Evolutionary conservation across 1,140 invertebrate genomes (phyloP), one percentile per base, ranked within the genome.

Genomic region (Lordiphosa clarofinis): DNA sequence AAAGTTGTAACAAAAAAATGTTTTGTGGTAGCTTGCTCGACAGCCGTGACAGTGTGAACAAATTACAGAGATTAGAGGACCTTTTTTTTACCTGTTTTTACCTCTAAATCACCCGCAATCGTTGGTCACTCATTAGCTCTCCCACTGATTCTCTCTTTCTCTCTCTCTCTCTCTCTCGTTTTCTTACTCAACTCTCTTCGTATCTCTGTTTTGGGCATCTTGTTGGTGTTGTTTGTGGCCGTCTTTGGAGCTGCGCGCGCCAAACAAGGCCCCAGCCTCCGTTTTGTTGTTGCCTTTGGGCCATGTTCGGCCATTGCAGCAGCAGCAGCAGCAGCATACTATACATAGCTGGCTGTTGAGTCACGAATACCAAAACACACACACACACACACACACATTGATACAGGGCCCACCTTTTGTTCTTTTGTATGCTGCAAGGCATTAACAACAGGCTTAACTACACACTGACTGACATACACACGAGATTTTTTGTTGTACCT

Each of bases 371-470:
- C 47, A 53, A 43, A 36, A 19, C 19, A 19, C 19, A 19, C 19
- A 19, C 15, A 15, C 1, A 15, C 15, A 64, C 54, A 50, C 43
- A 39, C 39, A 54, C 36, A 46, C 21, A 57, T 36, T 38, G 7
- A 19, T 8, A 44, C 11, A 42, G 42, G 39, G 52, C 66, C 70
- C 58, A 69, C 59, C 73, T 72, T 82, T 72, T 82, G 67, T 76
- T 84, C 62, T 79, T 79, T 82, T 74, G 60, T 81, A 61, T 62
- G 58, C 57, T 70, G 62, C 63, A 57, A 56, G 56, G 56, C 58
- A 67, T 62, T 67, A 62, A 71, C 72, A 81, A 82, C 74, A 75
- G 72, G 57, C 78, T 73, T 69, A 76, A 55, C 62, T 48, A 54
- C 44, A 56, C 53, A 43, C 24, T 55, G 31, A 43, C 24, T 55